A percentile compares a stretch with the other conserved stretches of the same genome.
These are phyloP conservation scores for Chironomus striatipennis DNA, from an alignment of 1,140 invertebrate species.

Conservation along the genomic window DNA sequence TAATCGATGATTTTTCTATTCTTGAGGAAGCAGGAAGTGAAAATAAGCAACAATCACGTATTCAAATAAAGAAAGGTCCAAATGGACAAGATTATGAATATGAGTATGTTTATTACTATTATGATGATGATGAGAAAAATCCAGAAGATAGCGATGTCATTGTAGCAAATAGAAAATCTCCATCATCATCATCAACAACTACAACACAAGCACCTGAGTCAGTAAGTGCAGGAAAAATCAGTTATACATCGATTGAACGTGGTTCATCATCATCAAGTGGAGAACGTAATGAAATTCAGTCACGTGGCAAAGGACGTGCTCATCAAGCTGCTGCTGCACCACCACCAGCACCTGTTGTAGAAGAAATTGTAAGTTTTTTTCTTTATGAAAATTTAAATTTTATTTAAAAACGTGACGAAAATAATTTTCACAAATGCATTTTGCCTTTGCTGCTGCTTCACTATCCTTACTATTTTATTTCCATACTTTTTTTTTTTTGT, in stretches of 20 bases:
- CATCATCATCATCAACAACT: constrained; percentile 39
- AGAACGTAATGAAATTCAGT: constrained; percentile 20
- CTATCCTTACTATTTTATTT: too few relatives aligned
- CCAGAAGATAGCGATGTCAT: constrained; percentile 37
- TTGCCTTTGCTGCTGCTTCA: too few relatives aligned
- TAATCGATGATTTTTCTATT: constrained; percentile 35
- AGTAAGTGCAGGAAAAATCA: background rate
- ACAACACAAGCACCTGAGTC: background rate
- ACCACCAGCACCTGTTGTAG: constrained; percentile 28
- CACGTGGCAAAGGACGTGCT: constrained; percentile 22
- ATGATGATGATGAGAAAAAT: constrained; percentile 66
- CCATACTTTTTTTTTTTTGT: too few relatives aligned
- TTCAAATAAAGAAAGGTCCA: constrained; percentile 79
- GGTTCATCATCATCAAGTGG: constrained; percentile 6
- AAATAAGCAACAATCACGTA: constrained; percentile 50
- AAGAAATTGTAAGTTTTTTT: constrained; percentile 32
- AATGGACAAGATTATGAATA: constrained; percentile 86
- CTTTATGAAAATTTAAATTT: background rate
- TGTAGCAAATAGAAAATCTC: constrained; percentile 29
- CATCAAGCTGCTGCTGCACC: too few relatives aligned
- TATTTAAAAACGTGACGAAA: background rate
- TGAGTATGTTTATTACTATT: constrained; percentile 86
- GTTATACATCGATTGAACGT: constrained; percentile 21
- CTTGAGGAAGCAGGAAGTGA: constrained; percentile 37
- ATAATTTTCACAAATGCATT: too few relatives aligned